Conservation (phyloP, 2,888 invertebrate species). For the Tanytarsus gracilentus region DNA sequence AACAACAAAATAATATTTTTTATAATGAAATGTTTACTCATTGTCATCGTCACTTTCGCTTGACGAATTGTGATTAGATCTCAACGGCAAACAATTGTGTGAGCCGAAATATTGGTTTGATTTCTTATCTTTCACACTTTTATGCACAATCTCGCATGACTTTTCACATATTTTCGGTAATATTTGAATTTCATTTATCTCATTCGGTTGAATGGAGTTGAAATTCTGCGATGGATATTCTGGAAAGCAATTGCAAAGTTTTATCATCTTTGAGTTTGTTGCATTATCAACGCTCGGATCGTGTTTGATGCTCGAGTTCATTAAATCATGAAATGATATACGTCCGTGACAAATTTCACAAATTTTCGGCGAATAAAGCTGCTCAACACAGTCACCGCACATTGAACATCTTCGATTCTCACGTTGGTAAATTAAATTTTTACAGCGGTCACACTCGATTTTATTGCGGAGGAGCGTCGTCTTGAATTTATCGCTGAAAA, state of each 20-base stretch:
- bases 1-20: no score
- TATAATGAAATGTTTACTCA: not conserved
- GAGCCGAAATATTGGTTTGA: not conserved
- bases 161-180: conserved; percentile 8
- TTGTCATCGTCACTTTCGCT: not conserved
- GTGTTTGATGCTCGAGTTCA: not conserved
- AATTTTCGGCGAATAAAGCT: conserved; percentile 15
- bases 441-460: conserved; percentile 10
- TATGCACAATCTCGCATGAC: not conserved
- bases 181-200: not conserved
- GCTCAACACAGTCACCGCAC: conserved; percentile 15
- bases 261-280: not conserved
- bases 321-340: conserved; percentile 24
- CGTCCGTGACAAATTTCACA: conserved; percentile 19
- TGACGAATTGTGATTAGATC: not conserved
- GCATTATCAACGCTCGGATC: not conserved
- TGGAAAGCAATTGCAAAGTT: conserved; percentile 22
- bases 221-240: conserved; percentile 11
- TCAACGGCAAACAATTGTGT: not conserved
- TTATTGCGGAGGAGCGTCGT: conserved; percentile 2
- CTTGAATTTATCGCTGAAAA: conserved; percentile 11
- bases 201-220: conserved; percentile 8
- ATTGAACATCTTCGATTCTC: conserved; percentile 14
- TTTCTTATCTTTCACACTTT: not conserved
- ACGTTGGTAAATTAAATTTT: conserved; percentile 14